Evolutionary conservation across 1,140 invertebrate genomes (phyloP).

Genomic region (Drosophila ananassae): DNA sequence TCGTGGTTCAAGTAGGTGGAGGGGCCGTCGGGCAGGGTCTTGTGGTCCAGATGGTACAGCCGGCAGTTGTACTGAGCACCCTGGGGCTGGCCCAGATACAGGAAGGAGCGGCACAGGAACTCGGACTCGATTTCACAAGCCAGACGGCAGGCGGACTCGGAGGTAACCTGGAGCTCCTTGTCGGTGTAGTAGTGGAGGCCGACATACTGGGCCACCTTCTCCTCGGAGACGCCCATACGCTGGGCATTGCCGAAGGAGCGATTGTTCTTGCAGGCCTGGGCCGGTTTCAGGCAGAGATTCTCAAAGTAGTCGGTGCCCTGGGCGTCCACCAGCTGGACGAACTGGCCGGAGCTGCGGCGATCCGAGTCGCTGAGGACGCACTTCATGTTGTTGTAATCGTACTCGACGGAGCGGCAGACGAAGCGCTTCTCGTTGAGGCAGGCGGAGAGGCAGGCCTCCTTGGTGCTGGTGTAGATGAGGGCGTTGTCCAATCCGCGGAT

Average conservation of each 20-base stretch:
- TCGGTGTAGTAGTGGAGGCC: conserved; percentile 96
- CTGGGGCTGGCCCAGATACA: conserved; percentile 91
- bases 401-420: conserved; percentile 95
- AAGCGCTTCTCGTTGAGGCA: conserved; percentile 97
- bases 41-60: conserved; percentile 96
- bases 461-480: conserved; percentile 95
- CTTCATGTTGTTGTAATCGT: conserved; percentile 96
- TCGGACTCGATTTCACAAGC: conserved; percentile 97
- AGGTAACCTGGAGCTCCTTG: conserved; percentile 94
- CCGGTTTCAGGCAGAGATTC: conserved; percentile 95
- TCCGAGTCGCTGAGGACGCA: conserved; percentile 95
- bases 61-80: conserved; percentile 94
- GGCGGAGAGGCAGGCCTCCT: conserved; percentile 95
- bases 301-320: conserved; percentile 97
- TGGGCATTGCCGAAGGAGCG: conserved; percentile 90
- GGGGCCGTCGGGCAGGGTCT: conserved; percentile 94
- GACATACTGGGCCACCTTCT: conserved; percentile 95
- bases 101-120: conserved; percentile 95
- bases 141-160: conserved; percentile 92
- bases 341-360: conserved; percentile 92
- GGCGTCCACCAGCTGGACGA: conserved; percentile 93
- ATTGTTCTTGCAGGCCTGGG: conserved; percentile 92
- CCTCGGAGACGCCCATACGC: conserved; percentile 93
- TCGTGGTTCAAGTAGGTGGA: conserved; percentile 95
- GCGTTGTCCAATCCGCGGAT: conserved; percentile 95